phyloP scores from a whole-genome alignment of 1,140 invertebrate species.

The Asobara japonica region DNA sequence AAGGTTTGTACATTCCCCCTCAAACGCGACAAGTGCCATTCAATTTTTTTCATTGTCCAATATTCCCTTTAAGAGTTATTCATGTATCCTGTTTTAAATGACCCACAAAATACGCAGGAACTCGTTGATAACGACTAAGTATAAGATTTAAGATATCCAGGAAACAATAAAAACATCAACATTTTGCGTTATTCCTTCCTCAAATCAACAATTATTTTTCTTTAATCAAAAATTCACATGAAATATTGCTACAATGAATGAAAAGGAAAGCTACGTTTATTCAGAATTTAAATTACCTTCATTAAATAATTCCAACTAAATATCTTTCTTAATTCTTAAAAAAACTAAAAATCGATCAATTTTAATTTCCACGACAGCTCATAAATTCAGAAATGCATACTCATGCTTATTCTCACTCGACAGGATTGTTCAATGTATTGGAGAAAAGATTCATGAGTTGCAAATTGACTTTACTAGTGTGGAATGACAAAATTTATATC shows the following conservation, averaged over 20 bases:
- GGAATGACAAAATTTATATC: not conserved
- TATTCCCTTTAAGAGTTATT: no score
- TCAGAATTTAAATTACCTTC: not conserved
- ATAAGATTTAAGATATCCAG: not conserved
- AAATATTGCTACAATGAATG: not conserved
- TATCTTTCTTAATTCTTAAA: no score
- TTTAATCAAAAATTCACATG: not conserved
- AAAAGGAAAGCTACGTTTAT: slow-evolving; percentile 4
- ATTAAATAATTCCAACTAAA: slow-evolving; percentile 6
- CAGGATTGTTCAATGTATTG: not conserved
- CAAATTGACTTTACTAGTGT: not conserved
- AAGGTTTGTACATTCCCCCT: no score
- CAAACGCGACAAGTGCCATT: no score
- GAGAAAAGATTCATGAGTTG: not conserved
- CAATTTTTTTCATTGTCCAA: no score
- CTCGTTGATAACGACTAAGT: not conserved
- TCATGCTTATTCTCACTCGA: not conserved
- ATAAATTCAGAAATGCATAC: not conserved
- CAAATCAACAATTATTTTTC: not conserved
- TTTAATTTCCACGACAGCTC: not conserved
- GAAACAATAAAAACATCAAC: not conserved
- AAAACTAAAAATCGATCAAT: not conserved
- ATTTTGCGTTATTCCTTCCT: not conserved
- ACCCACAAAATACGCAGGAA: no score
- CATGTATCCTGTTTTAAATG: no score